Conservation (phyloP, 2,113 vertebrate species). For the Parus major region DNA sequence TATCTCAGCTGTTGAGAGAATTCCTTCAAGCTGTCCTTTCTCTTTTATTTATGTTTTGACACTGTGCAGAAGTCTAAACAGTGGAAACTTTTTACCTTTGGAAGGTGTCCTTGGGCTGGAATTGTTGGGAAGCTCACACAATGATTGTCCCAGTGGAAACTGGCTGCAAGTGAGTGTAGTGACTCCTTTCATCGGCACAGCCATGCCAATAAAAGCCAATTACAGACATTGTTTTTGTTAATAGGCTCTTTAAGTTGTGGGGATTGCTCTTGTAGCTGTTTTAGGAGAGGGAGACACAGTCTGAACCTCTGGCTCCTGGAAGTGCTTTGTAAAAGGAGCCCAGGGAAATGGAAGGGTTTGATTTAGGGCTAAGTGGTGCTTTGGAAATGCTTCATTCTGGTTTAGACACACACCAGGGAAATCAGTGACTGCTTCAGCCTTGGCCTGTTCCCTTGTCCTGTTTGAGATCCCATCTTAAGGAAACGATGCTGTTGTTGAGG, state of each 20-base stretch:
- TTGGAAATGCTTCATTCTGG: neutral
- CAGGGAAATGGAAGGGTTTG: neutral
- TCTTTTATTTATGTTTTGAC: neutral
- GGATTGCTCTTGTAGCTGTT: neutral
- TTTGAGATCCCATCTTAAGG: neutral
- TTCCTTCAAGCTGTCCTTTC: neutral
- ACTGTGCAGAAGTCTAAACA: neutral
- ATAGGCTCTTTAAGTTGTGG: neutral
- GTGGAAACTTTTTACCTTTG: neutral
- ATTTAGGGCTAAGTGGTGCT: neutral
- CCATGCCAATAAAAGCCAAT: neutral
- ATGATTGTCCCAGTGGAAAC: neutral
- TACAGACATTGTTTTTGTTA: neutral
- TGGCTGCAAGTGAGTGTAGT: neutral
- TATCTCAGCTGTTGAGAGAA: neutral
- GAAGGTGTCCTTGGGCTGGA: constrained; percentile 3
- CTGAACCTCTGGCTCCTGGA: neutral
- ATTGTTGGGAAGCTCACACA: neutral
- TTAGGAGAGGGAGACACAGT: neutral
- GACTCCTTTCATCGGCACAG: neutral
- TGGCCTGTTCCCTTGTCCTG: neutral
- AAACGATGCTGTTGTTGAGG: neutral
- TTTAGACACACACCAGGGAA: neutral
- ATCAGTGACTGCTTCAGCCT: neutral
- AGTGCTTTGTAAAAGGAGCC: neutral